Base-by-base conservation (phyloP, 2,113 vertebrate species). In the Notothenia coriiceps region DNA sequence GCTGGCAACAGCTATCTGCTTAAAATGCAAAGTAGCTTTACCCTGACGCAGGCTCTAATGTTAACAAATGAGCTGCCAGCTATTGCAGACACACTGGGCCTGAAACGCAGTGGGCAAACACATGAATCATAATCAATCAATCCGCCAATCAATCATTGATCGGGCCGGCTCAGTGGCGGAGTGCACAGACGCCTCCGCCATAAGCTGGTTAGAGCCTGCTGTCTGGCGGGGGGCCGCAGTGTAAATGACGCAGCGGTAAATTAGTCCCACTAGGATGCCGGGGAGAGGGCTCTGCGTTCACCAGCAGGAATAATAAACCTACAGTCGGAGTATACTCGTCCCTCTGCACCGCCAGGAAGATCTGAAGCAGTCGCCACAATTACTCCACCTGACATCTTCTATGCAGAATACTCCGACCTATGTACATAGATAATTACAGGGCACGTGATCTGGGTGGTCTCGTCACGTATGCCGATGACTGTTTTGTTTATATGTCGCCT, bases 51-150 rank as follows among this genome's bases (percentile, higher is more conserved):
- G 71, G 11, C 67, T 59, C 59, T 77, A 85, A 91, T 86, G 83
- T 74, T 88, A 91, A 93, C 88, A 93, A 85, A 93, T 88, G 88
- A 91, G 79, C 83, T 93, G 79, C 77, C 84, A 89, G 49, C 55
- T 12, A 47, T 73, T 5, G 55, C 35, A 57, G 70, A 86, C 83
- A 80, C 47, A 40, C 22, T 10, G 40, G 49, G 80, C 61, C 73
- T 79, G 51, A 63, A 88, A 61, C 52, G 50, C 67, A 52, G 71
- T 49, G 18, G 68, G 72, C 82, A 83, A 46, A 89, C 81, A 22
- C 79, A 90, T 85, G 74, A 87, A 89, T 79, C 89, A 89, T 87
- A 92, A 87, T 82, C 84, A 89, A 81, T 91, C 79, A 87, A 79
- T 78, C 60, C 62, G 54, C 64, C 75, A 44, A 83, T 91, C 92